Evolutionary conservation across 1,140 invertebrate genomes (phyloP).

Genomic region (Luehdorfia chinensis): DNA sequence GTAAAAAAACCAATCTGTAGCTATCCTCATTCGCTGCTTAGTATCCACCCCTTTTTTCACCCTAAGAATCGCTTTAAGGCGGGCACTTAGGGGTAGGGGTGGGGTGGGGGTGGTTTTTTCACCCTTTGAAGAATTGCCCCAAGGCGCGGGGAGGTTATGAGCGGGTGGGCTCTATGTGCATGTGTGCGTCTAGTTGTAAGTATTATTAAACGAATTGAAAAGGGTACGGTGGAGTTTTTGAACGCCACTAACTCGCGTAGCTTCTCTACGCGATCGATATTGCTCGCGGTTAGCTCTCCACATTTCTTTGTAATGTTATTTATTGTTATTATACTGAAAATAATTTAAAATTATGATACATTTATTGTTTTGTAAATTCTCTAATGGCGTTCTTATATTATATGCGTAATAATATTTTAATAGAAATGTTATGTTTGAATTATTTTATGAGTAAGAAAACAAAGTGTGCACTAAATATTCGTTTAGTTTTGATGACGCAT

Average conservation of each 20-base stretch:
- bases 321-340: too few species aligned
- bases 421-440: too few species aligned
- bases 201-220: constrained; percentile 62
- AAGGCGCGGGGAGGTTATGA: constrained; percentile 63
- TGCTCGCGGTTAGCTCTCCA: too few species aligned
- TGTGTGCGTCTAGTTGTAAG: constrained; percentile 54
- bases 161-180: constrained; percentile 25
- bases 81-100: constrained; percentile 38
- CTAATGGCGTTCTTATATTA: too few species aligned
- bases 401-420: too few species aligned
- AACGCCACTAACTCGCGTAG: constrained; percentile 20
- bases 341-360: too few species aligned
- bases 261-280: constrained; percentile 8
- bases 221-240: constrained; percentile 58
- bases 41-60: constrained; percentile 73
- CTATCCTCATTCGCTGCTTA: constrained; percentile 55
- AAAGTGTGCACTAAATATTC: too few species aligned
- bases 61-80: constrained; percentile 72
- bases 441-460: too few species aligned
- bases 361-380: too few species aligned
- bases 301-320: not conserved
- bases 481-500: too few species aligned
- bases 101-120: constrained; percentile 63
- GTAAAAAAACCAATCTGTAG: constrained; percentile 2
- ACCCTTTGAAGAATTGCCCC: constrained; percentile 74